Conservation (phyloP, 1,140 invertebrate genomes). For the Eriocheir sinensis region DNA sequence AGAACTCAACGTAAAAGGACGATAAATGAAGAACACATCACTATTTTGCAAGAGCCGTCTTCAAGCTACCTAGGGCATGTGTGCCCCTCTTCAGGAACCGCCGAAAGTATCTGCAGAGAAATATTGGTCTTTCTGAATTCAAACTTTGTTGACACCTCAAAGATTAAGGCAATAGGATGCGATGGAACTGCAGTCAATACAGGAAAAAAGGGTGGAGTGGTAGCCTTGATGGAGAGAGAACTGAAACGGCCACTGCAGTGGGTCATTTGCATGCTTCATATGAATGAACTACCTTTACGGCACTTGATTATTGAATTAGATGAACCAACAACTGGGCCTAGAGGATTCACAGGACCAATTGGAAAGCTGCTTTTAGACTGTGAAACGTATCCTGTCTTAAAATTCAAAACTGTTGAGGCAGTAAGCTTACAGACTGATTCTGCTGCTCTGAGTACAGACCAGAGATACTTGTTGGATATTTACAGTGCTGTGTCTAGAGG, state of each 20-base stretch:
- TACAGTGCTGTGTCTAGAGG: conserved; percentile 59
- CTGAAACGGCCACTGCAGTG: too few relatives aligned
- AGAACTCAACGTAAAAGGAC: conserved; percentile 56
- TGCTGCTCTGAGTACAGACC: conserved; percentile 35
- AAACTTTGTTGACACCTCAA: conserved; percentile 16
- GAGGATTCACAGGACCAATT: conserved; percentile 57
- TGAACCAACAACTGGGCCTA: too few relatives aligned
- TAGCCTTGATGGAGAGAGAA: too few relatives aligned
- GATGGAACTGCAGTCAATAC: conserved; percentile 53
- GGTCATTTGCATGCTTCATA: too few relatives aligned
- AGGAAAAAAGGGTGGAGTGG: conserved; percentile 14
- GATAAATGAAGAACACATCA: conserved; percentile 49
- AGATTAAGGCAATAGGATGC: conserved; percentile 56
- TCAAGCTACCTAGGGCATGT: conserved; percentile 48
- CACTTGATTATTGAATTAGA: too few relatives aligned
- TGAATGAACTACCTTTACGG: too few relatives aligned
- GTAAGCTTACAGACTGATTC: conserved; percentile 16
- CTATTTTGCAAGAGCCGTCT: conserved; percentile 40
- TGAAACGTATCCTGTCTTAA: conserved; percentile 43
- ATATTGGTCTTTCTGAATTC: conserved; percentile 34
- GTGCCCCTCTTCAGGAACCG: neutral
- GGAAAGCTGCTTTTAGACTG: conserved; percentile 51
- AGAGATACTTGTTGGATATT: conserved; percentile 61
- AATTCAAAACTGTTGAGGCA: conserved; percentile 59
- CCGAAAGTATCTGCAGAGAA: conserved; percentile 46